Percentiles rank a stretch among this genome's conserved stretches.
Conservation (phyloP, 2,113 vertebrate genomes). For the Cygnus atratus region DNA sequence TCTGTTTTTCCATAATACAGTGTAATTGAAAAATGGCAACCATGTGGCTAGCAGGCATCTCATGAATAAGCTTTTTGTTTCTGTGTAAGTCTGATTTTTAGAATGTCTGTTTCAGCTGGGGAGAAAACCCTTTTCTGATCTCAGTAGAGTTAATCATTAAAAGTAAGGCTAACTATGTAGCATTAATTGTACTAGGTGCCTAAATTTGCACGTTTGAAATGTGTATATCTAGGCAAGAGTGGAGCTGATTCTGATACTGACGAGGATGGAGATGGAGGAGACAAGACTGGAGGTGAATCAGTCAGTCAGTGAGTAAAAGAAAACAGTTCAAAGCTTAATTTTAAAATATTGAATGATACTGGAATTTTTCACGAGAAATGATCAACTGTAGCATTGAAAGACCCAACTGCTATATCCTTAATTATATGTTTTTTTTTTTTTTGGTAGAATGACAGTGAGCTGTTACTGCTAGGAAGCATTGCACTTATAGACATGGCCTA, state of each 20-base stretch:
- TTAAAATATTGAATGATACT: neutral
- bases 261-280: constrained; percentile 74
- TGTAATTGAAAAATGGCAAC: neutral
- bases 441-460: neutral
- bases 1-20: neutral
- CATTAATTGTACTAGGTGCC: neutral
- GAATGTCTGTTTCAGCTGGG: neutral
- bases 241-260: constrained; percentile 80
- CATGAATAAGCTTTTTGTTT: neutral
- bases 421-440: neutral
- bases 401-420: neutral
- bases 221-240: constrained; percentile 77
- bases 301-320: constrained; percentile 85
- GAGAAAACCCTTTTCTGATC: neutral
- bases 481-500: neutral
- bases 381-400: neutral
- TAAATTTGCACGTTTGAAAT: constrained; percentile 51
- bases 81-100: neutral
- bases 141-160: neutral
- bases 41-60: neutral
- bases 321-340: neutral
- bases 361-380: neutral
- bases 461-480: neutral
- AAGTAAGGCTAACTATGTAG: neutral
- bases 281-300: constrained; percentile 73